A percentile compares a stretch with the other conserved stretches of the same genome.
Conservation (phyloP, 1,140 invertebrate genomes). For the Sinonovacula constricta region DNA sequence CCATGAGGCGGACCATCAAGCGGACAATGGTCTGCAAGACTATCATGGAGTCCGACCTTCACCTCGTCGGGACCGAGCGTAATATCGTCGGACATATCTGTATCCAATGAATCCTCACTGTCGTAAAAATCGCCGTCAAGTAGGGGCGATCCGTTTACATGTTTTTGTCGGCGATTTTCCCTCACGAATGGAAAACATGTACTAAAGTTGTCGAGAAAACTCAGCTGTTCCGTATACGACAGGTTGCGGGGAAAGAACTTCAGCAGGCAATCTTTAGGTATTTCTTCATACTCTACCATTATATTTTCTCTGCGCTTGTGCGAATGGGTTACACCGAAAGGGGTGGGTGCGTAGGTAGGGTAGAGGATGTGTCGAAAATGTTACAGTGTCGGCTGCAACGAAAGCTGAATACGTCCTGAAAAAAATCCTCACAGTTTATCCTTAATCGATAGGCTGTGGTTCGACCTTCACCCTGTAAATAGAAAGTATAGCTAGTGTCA, state of each 20-base stretch:
- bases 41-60: constrained; percentile 14
- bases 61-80: background rate
- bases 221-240: constrained; percentile 70
- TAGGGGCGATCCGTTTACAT: constrained; percentile 3
- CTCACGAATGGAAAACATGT: constrained; percentile 67
- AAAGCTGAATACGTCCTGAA: background rate
- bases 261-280: constrained; percentile 34
- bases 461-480: background rate
- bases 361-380: no score
- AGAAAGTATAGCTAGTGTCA: background rate
- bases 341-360: background rate
- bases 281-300: constrained; percentile 44
- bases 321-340: background rate
- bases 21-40: constrained; percentile 23
- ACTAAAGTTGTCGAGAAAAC: constrained; percentile 65
- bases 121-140: constrained; percentile 23
- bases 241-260: constrained; percentile 67
- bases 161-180: constrained; percentile 43
- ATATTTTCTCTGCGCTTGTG: background rate
- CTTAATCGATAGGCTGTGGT: background rate
- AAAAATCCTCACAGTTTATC: background rate
- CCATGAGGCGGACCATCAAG: constrained; percentile 9
- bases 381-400: no score
- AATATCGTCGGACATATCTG: constrained; percentile 21
- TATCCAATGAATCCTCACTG: background rate